Evolutionary conservation across 1,140 invertebrate species (phyloP), one percentile per base, ranked within the genome.

Genomic region (Ephestia elutella): DNA sequence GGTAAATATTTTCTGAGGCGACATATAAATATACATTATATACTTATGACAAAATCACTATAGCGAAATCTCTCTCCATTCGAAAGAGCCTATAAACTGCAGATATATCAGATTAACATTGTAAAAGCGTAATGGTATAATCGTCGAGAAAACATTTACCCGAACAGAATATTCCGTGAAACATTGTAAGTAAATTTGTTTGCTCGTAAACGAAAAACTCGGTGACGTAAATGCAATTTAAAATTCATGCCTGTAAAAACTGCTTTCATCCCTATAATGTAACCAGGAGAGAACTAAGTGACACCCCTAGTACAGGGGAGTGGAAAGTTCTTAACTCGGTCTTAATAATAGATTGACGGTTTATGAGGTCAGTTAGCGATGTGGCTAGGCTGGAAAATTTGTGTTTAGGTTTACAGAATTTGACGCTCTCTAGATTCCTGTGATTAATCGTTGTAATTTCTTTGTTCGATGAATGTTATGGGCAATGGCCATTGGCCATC

Each of bases 171-270:
- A 10, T 44, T 15, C n/a, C 38, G 13, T 35, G 32, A 15, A 53
- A 60, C 56, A 62, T 28, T 28, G 49, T 62, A 50, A 61, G 32
- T 56, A 59, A 65, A 28, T 49, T 48, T 62, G 60, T 59, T 68
- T 66, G 50, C 59, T 55, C 59, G 62, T 66, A 70, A 71, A 54
- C 50, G 53, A 25, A 57, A 49, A 63, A 62, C 58, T 66, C 50
- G 55, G 19, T 62, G 48, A 68, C 60, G 68, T 65, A 71, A 78
- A 77, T 65, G 71, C 66, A 74, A 80, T 80, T 76, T 78, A 75
- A 80, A 80, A 78, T 80, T 78, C 70, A 76, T 70, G 71, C 69
- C 68, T 81, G 62, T 81, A 75, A 81, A 78, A 79, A 75, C 73
- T 74, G 61, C 73, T 74, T 75, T 71, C 76, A 72, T 75, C 69